These are phyloP conservation scores for Dryadula phaetusa DNA, from an alignment of 2,888 invertebrate species.

Conservation along the genomic window DNA sequence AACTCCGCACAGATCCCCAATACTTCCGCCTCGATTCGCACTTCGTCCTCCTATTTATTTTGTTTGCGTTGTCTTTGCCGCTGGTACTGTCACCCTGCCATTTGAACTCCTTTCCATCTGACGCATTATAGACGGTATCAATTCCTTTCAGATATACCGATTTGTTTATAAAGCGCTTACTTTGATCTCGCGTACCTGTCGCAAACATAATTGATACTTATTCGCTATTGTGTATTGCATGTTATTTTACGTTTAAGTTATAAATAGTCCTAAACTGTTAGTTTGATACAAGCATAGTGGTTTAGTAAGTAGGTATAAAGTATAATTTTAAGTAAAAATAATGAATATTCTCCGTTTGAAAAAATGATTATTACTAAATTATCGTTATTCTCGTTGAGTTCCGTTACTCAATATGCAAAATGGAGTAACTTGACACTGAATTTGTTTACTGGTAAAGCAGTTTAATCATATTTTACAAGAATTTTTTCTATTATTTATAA, in stretches of 20 bases:
- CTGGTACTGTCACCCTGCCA: slow-evolving; percentile 69
- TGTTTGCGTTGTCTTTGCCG: slow-evolving; percentile 78
- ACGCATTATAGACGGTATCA: slow-evolving; percentile 77
- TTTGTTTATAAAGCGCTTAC: slow-evolving; percentile 56
- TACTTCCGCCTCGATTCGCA: slow-evolving; percentile 78
- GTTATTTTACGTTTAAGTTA: slow-evolving; percentile 3
- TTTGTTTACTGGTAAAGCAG: too few relatives aligned
- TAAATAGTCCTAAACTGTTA: too few relatives aligned
- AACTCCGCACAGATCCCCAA: slow-evolving; percentile 82
- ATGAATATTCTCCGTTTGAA: too few relatives aligned
- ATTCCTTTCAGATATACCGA: slow-evolving; percentile 67
- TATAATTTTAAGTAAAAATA: too few relatives aligned
- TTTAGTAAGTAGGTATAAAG: too few relatives aligned
- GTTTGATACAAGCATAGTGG: too few relatives aligned
- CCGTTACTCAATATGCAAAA: too few relatives aligned
- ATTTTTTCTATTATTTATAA: not conserved
- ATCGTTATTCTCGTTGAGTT: too few relatives aligned
- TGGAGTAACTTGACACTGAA: too few relatives aligned
- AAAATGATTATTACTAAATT: too few relatives aligned
- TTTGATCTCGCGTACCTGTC: slow-evolving; percentile 45
- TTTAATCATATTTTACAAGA: too few relatives aligned
- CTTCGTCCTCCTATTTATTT: slow-evolving; percentile 77
- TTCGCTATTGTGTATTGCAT: not conserved
- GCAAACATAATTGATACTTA: slow-evolving; percentile 47
- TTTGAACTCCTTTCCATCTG: slow-evolving; percentile 76